A percentile compares a stretch with the other conserved stretches of the same genome.
phyloP scores from a whole-genome alignment of 1,140 invertebrate genomes.

The Zophobas atratus region DNA sequence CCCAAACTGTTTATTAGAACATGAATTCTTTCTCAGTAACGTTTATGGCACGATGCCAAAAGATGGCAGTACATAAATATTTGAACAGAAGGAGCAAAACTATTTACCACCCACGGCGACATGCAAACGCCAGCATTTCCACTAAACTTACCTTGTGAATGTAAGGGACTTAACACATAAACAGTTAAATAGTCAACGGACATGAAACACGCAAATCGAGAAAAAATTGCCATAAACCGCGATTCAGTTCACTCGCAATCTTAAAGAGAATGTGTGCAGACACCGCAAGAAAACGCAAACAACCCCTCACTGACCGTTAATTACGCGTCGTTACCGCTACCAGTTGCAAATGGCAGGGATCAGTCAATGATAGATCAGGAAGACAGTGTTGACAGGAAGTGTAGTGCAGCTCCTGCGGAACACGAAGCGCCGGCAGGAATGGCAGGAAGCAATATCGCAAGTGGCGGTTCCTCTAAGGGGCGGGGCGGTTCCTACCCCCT shows the following conservation, averaged over 20 bases:
- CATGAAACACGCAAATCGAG: constrained; percentile 23
- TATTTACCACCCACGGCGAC: constrained; percentile 24
- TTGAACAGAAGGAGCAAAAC: constrained; percentile 18
- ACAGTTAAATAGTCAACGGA: constrained; percentile 20
- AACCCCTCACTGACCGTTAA: constrained; percentile 52
- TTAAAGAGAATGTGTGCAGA: background rate
- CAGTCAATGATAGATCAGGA: constrained; percentile 60
- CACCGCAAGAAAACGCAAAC: constrained; percentile 9
- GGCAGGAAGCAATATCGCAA: constrained; percentile 69
- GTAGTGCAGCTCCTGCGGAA: constrained; percentile 66
- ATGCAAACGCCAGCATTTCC: constrained; percentile 35
- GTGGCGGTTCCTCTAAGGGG: constrained; percentile 67
- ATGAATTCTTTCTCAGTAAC: constrained; percentile 9
- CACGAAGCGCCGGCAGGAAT: constrained; percentile 67
- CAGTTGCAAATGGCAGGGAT: constrained; percentile 53
- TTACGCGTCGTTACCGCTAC: constrained; percentile 52
- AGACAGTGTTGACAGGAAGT: constrained; percentile 62
- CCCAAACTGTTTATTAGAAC: constrained; percentile 22
- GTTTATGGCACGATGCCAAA: constrained; percentile 31
- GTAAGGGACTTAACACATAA: constrained; percentile 21
- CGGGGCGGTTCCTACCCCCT: constrained; percentile 62
- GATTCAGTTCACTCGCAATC: background rate
- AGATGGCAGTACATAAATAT: constrained; percentile 47
- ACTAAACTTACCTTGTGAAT: constrained; percentile 17
- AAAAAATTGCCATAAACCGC: constrained; percentile 38